phyloP scores from a whole-genome alignment of 2,113 vertebrate species.

The Psammodynastes pulverulentus region DNA sequence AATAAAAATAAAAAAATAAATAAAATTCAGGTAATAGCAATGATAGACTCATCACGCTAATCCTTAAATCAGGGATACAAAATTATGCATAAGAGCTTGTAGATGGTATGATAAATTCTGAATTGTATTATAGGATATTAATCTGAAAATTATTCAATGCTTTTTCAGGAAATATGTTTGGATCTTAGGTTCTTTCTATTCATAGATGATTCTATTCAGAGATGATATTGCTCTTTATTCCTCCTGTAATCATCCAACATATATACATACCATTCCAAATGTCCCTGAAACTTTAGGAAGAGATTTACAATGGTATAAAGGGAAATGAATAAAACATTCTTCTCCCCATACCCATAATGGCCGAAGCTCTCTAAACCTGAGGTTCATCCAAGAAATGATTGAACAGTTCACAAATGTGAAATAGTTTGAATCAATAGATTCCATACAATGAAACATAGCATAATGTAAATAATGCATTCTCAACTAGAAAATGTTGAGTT shows the following conservation, averaged over 20 bases:
- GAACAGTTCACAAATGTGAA: neutral
- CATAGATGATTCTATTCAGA: neutral
- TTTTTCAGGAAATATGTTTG: neutral
- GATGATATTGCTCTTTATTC: neutral
- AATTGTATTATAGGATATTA: neutral
- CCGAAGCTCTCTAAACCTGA: neutral
- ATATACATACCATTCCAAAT: neutral
- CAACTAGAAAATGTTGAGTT: neutral
- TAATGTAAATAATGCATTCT: neutral
- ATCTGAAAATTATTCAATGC: neutral
- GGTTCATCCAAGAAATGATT: neutral
- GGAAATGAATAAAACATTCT: neutral
- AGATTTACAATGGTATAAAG: neutral
- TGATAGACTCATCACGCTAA: neutral
- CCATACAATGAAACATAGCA: neutral
- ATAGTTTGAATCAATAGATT: neutral
- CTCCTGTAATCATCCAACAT: neutral
- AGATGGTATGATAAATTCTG: neutral
- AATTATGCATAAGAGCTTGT: neutral
- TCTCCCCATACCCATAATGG: neutral
- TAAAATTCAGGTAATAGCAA: neutral
- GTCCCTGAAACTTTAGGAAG: neutral
- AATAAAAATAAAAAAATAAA: neutral
- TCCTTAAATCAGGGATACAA: neutral
- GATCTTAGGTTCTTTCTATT: neutral